A percentile compares a stretch with the other conserved stretches of the same genome.
These are phyloP conservation scores for Phortica magna DNA, from an alignment of 2,888 invertebrate genomes.

Conservation along the genomic window DNA sequence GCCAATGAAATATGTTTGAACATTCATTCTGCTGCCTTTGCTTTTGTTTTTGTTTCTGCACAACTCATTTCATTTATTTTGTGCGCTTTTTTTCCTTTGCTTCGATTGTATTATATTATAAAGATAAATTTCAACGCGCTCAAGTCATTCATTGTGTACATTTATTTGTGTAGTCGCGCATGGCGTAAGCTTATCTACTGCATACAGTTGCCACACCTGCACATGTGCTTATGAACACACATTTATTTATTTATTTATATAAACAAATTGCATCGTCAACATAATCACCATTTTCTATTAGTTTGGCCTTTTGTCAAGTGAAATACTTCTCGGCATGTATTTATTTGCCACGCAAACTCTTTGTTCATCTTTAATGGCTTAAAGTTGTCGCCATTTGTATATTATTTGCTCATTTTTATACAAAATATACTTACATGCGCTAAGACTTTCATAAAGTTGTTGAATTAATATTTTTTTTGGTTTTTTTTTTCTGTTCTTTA, in stretches of 20 bases:
- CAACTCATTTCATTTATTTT: slow-evolving; percentile 48
- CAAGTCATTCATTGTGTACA: slow-evolving; percentile 35
- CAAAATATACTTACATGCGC: neutral
- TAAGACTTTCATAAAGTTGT: neutral
- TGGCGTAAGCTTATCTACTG: neutral
- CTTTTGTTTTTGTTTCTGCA: slow-evolving; percentile 51
- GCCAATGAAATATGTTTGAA: slow-evolving; percentile 64
- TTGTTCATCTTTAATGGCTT: no score
- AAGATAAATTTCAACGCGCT: slow-evolving; percentile 65
- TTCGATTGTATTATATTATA: slow-evolving; percentile 55
- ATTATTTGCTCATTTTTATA: no score
- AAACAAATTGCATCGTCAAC: slow-evolving; percentile 69
- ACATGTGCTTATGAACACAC: slow-evolving; percentile 55
- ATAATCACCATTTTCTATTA: slow-evolving; percentile 68
- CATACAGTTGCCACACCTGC: neutral
- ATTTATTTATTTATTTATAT: slow-evolving; percentile 70
- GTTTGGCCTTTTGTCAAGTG: slow-evolving; percentile 50
- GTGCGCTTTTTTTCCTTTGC: slow-evolving; percentile 3
- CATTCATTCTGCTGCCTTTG: slow-evolving; percentile 48
- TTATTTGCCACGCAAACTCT: neutral
- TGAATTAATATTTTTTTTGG: neutral
- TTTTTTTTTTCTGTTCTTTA: neutral
- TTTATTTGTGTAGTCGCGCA: neutral
- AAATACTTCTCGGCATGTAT: neutral
- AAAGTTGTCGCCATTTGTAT: neutral